Evolutionary conservation across 2,113 vertebrate species (phyloP), one percentile per base, ranked within the genome.

Genomic region (Forbesichthys agassizii): DNA sequence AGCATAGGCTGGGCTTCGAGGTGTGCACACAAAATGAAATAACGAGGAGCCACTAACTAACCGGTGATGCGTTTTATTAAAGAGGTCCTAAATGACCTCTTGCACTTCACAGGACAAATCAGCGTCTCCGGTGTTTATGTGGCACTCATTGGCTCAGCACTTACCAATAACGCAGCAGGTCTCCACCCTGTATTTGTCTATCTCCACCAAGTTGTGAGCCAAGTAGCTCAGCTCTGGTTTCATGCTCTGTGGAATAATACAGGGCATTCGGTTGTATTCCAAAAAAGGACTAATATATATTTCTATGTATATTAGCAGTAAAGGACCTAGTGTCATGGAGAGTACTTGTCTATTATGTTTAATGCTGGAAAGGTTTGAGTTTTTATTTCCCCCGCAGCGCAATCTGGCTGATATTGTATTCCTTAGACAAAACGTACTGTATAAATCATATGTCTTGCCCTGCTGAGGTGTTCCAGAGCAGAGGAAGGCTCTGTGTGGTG

Each of bases 111-210:
- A 52, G 49, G 5, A 52, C 13, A 52, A 9, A 52, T 52, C 11
- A 52, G 49, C 3, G 49, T 4, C 13, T 11, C 13, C 49, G 9
- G 11, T 11, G 49, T 12, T 12, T 14, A 11, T 52, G 9, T 52
- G 9, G 5, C 33, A 62, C 27, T 48, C 27, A 27, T 27, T 27
- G 13, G 2, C 13, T 68, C 9, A 3, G 12, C 33, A 48, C 89
- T 95, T 87, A 99, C 98, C 98, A 46, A 99, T 99, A 27, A 99
- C 98, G 68, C 97, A 99, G 88, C 98, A 99, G 0, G 98, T 99
- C 90, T 99, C 98, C 79, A 99, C 98, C 84, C 97, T 92, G 69
- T 99, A 99, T 87, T 99, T 99, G 93, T 99, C 98, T 59, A 99
- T 99, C 81, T 99, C 98, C 85, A 97, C 98, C 64, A 99, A 93